Percentiles rank a stretch among this genome's conserved stretches.
These are phyloP conservation scores for Cephus sareptanus DNA, from an alignment of 2,888 invertebrate genomes.

Conservation along the genomic window DNA sequence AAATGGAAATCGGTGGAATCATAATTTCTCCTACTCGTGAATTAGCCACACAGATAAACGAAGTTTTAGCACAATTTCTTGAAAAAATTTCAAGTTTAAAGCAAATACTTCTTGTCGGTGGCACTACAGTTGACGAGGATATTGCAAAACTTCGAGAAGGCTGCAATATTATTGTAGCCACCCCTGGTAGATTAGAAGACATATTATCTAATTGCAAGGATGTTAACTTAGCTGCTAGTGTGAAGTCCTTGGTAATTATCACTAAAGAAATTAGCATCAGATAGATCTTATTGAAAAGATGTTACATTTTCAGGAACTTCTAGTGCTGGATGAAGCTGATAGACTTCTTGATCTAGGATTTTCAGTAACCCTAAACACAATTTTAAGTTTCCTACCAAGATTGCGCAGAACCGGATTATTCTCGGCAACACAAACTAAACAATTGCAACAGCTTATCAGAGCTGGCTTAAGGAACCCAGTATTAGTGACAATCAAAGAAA, in stretches of 20 bases:
- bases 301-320: constrained; percentile 77
- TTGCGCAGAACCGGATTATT: constrained; percentile 97
- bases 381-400: constrained; percentile 90
- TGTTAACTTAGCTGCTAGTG: constrained; percentile 76
- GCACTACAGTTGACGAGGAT: constrained; percentile 83
- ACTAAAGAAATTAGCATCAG: neutral
- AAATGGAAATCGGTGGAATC: constrained; percentile 85
- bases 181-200: constrained; percentile 94
- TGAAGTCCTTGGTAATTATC: constrained; percentile 80
- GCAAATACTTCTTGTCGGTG: constrained; percentile 82
- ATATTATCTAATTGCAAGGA: constrained; percentile 78
- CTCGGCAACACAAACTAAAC: constrained; percentile 98
- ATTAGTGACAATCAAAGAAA: constrained; percentile 89
- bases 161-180: constrained; percentile 90
- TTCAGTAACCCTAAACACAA: constrained; percentile 84
- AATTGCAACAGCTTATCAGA: constrained; percentile 88
- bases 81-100: constrained; percentile 66
- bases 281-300: neutral
- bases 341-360: constrained; percentile 94
- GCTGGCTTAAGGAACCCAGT: constrained; percentile 96
- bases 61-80: constrained; percentile 71
- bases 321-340: constrained; percentile 97
- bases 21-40: constrained; percentile 97
- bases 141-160: constrained; percentile 76
- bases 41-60: constrained; percentile 88